Evolutionary conservation across 2,113 vertebrate genomes (phyloP).

Genomic region (Ifrita kowaldi): DNA sequence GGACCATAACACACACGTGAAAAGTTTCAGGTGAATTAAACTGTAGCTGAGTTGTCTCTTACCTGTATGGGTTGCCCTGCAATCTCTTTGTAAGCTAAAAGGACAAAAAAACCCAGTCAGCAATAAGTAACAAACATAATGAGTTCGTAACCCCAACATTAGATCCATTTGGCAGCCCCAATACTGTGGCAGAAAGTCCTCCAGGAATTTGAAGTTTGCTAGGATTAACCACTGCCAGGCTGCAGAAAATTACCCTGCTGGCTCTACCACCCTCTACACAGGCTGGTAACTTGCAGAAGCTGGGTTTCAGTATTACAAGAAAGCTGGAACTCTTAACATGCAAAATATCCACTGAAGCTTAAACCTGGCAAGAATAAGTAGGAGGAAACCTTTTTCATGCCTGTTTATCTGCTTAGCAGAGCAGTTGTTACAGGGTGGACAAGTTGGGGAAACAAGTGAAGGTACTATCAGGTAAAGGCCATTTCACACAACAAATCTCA

Average conservation of each 20-base stretch:
- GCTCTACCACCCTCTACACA: neutral
- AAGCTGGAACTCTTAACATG: neutral
- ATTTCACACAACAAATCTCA: neutral
- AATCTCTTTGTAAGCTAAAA: conserved; percentile 87
- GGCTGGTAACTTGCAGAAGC: neutral
- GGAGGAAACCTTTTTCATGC: neutral
- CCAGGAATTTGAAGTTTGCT: neutral
- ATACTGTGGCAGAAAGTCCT: neutral
- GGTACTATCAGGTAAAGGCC: neutral
- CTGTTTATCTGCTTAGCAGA: neutral
- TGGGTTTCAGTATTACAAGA: neutral
- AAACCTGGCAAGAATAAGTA: neutral
- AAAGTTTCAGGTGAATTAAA: neutral
- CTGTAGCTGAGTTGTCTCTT: conserved; percentile 42
- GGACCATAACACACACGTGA: neutral
- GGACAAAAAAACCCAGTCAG: neutral
- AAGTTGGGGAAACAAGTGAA: neutral
- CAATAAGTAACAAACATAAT: neutral
- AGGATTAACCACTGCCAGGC: neutral
- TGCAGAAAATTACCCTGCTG: neutral
- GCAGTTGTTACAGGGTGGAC: neutral
- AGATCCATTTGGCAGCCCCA: neutral
- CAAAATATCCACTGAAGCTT: neutral
- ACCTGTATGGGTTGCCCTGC: conserved; percentile 91
- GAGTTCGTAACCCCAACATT: neutral